Conservation (phyloP, 23 tunicate species). For the Halocynthia aurantium region DNA sequence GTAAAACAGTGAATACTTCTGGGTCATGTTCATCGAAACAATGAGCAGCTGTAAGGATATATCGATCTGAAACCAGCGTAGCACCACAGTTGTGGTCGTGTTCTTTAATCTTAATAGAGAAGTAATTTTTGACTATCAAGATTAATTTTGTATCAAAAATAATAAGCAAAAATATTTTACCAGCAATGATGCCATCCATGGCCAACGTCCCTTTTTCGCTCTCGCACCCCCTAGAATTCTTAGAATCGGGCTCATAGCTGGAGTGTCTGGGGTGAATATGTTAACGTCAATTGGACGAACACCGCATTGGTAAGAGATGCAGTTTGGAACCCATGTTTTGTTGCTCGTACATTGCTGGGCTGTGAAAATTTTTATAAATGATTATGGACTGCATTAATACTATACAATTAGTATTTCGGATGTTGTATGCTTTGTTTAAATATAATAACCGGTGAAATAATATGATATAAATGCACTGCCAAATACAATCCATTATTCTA, state of each 20-base stretch:
- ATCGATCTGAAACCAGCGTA: constrained; percentile 53
- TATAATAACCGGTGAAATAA: neutral
- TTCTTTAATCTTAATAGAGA: constrained; percentile 28
- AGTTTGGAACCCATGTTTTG: constrained; percentile 50
- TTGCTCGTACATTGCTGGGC: constrained; percentile 23
- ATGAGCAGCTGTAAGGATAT: constrained; percentile 79
- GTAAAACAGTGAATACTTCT: constrained; percentile 13
- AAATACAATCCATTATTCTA: neutral
- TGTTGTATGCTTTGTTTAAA: no score
- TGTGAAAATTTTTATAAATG: neutral
- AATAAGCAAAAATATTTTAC: constrained; percentile 9
- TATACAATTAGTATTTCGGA: no score
- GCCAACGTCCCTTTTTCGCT: constrained; percentile 44
- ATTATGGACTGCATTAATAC: no score
- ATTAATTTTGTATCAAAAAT: neutral
- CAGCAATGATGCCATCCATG: constrained; percentile 89
- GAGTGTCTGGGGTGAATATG: neutral
- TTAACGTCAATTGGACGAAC: constrained; percentile 30
- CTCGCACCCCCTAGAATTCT: constrained; percentile 60
- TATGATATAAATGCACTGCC: neutral
- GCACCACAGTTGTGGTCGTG: constrained; percentile 66
- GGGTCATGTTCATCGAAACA: constrained; percentile 57
- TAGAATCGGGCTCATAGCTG: constrained; percentile 19
- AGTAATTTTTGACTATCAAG: neutral
- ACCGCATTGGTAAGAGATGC: constrained; percentile 74